Evolutionary conservation across 2,113 vertebrate genomes (phyloP), one percentile per base, ranked within the genome.

Genomic region (Baryphthengus martii): DNA sequence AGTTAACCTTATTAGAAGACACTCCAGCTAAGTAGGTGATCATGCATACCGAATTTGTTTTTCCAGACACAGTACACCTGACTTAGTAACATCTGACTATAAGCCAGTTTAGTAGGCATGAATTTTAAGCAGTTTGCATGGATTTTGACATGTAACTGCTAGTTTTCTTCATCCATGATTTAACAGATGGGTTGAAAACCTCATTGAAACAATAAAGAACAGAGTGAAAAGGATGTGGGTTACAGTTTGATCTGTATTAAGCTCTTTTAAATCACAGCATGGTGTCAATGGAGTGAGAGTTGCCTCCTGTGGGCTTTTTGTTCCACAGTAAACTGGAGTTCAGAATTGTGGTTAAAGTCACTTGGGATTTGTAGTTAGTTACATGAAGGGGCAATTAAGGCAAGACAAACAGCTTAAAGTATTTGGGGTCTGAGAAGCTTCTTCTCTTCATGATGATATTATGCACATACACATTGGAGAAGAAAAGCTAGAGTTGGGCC

Each of bases 1-100:
- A 91, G 87, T 92, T 91, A 95, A 79, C 87, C 66, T 96, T 96
- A 93, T 93, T 87, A 93, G 87, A 85, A 95, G 77, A 79, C 40
- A 58, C 37, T 76, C 25, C 66, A 85, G 74, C 65, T 91, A 94
- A 96, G 74, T 50, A 94, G 74, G 87, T 96, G 95, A 93, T 92
- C 77, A 92, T 76, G 87, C 91, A 83, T 96, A 89, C 37, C 31
- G 76, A 91, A 95, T 93, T 94, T 91, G 74, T 82, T 96, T 95
- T 93, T 82, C 71, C 67, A 93, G 62, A 56, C 44, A 37, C 1
- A 0, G 17, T 94, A 91, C 81, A 94, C 94, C 93, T 95, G 73
- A 89, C 56, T 93, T 89, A 79, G 87, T 85, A 94, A 68, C 52
- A 89, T 95, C 61, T 95, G 84, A 95, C 58, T 89, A 56, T 40